Evolutionary conservation across 2,797 vertebrate species (phyloP), one percentile per base, ranked within the genome.

Genomic region (Tachyglossus aculeatus): DNA sequence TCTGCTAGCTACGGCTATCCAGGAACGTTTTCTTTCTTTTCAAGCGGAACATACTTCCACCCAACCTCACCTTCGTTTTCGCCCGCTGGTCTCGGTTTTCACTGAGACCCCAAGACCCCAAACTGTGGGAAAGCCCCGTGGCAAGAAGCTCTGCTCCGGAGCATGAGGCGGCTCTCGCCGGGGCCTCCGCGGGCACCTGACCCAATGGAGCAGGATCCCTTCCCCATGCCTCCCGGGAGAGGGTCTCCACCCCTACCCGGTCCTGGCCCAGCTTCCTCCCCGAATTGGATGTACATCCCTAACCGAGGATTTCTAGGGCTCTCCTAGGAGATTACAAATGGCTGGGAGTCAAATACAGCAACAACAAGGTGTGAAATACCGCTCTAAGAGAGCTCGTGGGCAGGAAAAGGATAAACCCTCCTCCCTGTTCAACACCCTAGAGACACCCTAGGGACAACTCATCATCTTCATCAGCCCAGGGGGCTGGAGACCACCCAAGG

Each of bases 161-260:
- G 39, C 18, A 50, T 21, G 40, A 4, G 4, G 56, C 60, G 57
- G 22, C 43, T 59, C 72, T 71, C 19, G 1, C 39, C n/a, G n/a
- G n/a, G n/a, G n/a, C 22, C 38, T 54, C 57, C 32, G n/a, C 21
- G n/a, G n/a, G 74, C 58, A 75, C 64, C 71, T 81, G 81, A 48
- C 52, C 51, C 70, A 55, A 43, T n/a, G 53, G 57, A 19, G 54
- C 32, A 41, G 53, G 56, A 47, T 19, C 60, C 63, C 45, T 22
- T 21, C 19, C 74, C 60, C 29, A 7, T 6, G 67, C 50, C 65
- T 76, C 70, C 65, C 57, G 41, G 1, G 8, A 50, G 67, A 67
- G 31, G 56, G 44, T 56, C 53, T 74, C 56, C 60, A 40, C 59
- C 59, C 78, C 58, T 31, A 66, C 43, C 57, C 36, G 55, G 64